Percentiles rank a stretch among this genome's conserved stretches.
These are phyloP conservation scores for Gobionotothen gibberifrons DNA, from an alignment of 2,797 vertebrate species.

Conservation along the genomic window DNA sequence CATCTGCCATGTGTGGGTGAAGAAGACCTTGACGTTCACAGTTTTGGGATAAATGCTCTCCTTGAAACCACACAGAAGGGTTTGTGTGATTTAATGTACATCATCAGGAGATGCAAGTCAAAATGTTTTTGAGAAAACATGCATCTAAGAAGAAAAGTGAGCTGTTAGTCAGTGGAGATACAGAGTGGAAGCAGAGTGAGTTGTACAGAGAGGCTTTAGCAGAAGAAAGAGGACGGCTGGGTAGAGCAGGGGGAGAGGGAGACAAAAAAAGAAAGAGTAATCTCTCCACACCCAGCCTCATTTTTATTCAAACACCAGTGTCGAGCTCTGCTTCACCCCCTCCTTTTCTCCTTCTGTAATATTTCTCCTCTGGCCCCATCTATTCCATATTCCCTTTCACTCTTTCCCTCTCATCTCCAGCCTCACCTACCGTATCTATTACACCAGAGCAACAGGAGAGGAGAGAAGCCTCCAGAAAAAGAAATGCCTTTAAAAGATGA, in stretches of 20 bases:
- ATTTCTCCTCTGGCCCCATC: conserved; percentile 42
- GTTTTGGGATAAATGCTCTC: conserved; percentile 23
- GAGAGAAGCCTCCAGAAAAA: conserved; percentile 42
- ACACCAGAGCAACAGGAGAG: conserved; percentile 51
- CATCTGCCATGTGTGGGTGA: not conserved
- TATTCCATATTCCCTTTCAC: conserved; percentile 70
- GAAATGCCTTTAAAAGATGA: conserved; percentile 61
- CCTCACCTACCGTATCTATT: conserved; percentile 54
- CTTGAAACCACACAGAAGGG: conserved; percentile 17
- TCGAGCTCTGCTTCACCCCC: conserved; percentile 49
- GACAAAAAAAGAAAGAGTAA: conserved; percentile 66
- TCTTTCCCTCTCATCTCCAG: conserved; percentile 48
- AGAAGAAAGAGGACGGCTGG: conserved; percentile 52
- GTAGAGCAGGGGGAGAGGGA: conserved; percentile 42
- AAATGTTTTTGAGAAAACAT: conserved; percentile 34
- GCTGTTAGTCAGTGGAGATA: conserved; percentile 35
- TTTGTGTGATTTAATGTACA: not conserved
- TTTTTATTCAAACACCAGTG: conserved; percentile 71
- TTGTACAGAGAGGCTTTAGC: conserved; percentile 50
- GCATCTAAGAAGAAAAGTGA: conserved; percentile 37
- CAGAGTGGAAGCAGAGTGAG: conserved; percentile 53
- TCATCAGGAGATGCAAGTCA: conserved; percentile 26
- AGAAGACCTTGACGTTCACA: conserved; percentile 21
- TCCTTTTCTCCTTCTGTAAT: conserved; percentile 35
- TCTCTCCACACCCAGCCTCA: conserved; percentile 72